Conservation (phyloP, 2,888 invertebrate genomes). For the Formica aserva region DNA sequence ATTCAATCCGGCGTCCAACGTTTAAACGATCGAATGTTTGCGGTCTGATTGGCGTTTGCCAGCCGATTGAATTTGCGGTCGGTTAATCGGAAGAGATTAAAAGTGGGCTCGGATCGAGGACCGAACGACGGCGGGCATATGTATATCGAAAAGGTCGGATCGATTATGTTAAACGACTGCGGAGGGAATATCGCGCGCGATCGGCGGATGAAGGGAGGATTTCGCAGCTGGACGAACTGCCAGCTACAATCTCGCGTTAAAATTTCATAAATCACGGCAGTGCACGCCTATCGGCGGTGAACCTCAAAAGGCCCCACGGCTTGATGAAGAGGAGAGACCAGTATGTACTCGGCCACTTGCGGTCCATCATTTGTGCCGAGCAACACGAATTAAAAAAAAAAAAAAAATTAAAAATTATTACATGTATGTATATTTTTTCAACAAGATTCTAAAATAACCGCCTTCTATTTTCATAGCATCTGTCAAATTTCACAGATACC, state of each 20-base stretch:
- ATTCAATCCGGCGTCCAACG: constrained; percentile 60
- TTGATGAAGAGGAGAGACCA: constrained; percentile 25
- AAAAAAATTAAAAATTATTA: constrained; percentile 41
- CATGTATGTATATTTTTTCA: neutral
- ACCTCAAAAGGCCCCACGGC: constrained; percentile 57
- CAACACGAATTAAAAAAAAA: constrained; percentile 54
- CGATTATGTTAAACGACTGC: constrained; percentile 64
- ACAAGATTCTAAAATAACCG: constrained; percentile 9
- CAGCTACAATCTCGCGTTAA: constrained; percentile 54
- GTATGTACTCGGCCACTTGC: constrained; percentile 5
- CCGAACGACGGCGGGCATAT: constrained; percentile 31
- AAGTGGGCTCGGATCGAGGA: constrained; percentile 68
- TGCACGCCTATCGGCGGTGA: constrained; percentile 19
- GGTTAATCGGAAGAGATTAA: constrained; percentile 77
- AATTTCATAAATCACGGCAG: constrained; percentile 69
- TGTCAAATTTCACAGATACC: constrained; percentile 35
- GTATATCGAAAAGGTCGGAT: constrained; percentile 50
- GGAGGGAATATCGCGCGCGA: neutral
- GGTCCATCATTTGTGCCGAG: constrained; percentile 39
- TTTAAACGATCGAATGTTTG: constrained; percentile 76
- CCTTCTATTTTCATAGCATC: constrained; percentile 4
- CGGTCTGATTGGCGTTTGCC: constrained; percentile 50
- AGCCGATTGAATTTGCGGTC: constrained; percentile 59
- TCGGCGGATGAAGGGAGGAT: neutral
- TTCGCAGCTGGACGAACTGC: constrained; percentile 40